phyloP scores from a whole-genome alignment of 2,797 vertebrate species.

The Acropternis orthonyx region DNA sequence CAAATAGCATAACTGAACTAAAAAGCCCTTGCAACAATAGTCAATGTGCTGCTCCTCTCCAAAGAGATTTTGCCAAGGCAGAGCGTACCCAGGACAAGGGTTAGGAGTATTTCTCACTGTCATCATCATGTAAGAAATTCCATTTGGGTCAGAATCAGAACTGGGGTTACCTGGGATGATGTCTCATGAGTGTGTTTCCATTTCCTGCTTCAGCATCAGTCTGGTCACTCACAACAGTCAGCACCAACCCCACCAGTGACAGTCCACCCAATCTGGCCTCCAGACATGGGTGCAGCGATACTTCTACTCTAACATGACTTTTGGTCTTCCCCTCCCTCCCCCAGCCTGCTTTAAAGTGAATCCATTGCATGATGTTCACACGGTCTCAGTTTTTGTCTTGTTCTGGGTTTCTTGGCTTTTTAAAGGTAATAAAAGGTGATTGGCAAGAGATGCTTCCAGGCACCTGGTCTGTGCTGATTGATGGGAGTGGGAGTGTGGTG shows the following conservation, averaged over 20 bases:
- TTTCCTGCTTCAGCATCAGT: slow-evolving; percentile 22
- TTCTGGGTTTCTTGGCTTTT: slow-evolving; percentile 63
- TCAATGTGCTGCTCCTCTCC: background rate
- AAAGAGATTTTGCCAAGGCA: slow-evolving; percentile 1
- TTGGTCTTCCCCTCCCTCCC: background rate
- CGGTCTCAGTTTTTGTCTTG: slow-evolving; percentile 53
- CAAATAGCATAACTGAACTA: background rate
- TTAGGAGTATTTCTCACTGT: background rate
- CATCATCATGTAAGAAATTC: background rate
- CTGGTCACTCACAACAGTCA: background rate
- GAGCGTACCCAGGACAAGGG: background rate
- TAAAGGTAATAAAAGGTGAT: slow-evolving; percentile 66
- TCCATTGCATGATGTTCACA: slow-evolving; percentile 62
- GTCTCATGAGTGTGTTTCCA: slow-evolving; percentile 11
- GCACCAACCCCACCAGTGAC: background rate
- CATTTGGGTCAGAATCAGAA: background rate
- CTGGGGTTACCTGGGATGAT: background rate
- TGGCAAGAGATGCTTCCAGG: slow-evolving; percentile 59
- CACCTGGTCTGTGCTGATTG: slow-evolving; percentile 63
- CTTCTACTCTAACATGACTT: background rate
- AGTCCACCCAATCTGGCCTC: background rate
- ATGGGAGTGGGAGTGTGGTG: slow-evolving; percentile 20
- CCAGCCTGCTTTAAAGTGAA: slow-evolving; percentile 36
- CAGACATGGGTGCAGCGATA: background rate
- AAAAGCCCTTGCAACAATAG: background rate